phyloP scores from a whole-genome alignment of 2,888 invertebrate genomes.

The Celastrina argiolus region DNA sequence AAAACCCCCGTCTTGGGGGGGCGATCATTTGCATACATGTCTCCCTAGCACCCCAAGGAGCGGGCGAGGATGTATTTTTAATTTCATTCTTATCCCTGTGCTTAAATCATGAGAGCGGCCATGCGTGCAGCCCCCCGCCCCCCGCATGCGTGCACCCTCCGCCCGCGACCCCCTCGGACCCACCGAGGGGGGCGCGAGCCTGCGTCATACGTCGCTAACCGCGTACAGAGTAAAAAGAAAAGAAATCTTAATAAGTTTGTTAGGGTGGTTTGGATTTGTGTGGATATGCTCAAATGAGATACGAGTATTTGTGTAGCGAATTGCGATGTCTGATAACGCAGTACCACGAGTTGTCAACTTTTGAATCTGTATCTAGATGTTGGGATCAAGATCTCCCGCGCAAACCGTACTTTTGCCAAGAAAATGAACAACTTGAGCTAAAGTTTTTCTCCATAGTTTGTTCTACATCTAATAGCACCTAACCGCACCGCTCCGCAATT shows the following conservation, averaged over 20 bases:
- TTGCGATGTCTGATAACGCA: too few relatives aligned
- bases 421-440: too few relatives aligned
- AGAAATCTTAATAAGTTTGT: slow-evolving; percentile 79
- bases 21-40: slow-evolving; percentile 77
- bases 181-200: slow-evolving; percentile 61
- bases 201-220: slow-evolving; percentile 78
- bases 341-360: too few relatives aligned
- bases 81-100: slow-evolving; percentile 78
- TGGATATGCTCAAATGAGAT: slow-evolving; percentile 47
- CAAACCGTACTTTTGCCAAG: too few relatives aligned
- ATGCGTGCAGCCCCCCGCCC: slow-evolving; percentile 69
- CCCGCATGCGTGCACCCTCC: slow-evolving; percentile 26
- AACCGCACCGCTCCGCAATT: too few relatives aligned
- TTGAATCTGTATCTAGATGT: too few relatives aligned
- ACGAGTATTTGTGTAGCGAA: too few relatives aligned
- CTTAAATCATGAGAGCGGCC: slow-evolving; percentile 79
- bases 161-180: slow-evolving; percentile 21
- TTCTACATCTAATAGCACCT: too few relatives aligned
- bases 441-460: too few relatives aligned
- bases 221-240: slow-evolving; percentile 77
- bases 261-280: slow-evolving; percentile 58
- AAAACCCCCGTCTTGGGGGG: slow-evolving; percentile 70
- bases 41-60: slow-evolving; percentile 74
- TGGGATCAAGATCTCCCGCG: too few relatives aligned
- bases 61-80: slow-evolving; percentile 76